Base-by-base conservation (phyloP, 2,888 invertebrate species). In the Spisula subtruncata region DNA sequence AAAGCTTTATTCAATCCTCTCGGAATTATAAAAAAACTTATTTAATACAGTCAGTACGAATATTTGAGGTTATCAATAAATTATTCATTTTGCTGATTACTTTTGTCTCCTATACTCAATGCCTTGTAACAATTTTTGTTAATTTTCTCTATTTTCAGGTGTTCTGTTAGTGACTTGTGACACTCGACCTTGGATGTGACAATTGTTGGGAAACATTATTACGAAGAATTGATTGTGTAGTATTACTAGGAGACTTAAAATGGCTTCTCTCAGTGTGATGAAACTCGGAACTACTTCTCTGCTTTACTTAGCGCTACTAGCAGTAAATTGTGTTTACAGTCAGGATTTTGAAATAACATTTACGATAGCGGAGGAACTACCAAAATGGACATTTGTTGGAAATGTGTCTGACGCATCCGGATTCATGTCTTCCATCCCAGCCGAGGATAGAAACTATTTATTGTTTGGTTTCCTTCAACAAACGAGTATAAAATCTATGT, bases 381-480 rank as follows among this genome's bases (percentile, higher is more conserved):
- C 41, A 18, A 83, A 89, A 79, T 86, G 87, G 88, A 90, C 90
- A 12, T 90, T 89, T 35, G 75, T 92, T 46, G 92, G 92, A 35
- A 92, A 92, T 82, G 92, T 92, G 29, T 92, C 92, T 8, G 60
- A 87, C 25, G 92, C 92, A 16, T 60, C 81, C 29, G 89, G 88
- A 18, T 92, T 92, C 71, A 83, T 92, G 89, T 84, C 85, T 0
- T 83, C 85, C 8, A 84, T 92, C 14, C 90, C 88, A 14, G 25
- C 54, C 12, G 91, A 89, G 54, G 92, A 92, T 54, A 71, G 83
- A 18, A 79, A 85, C 56, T 66, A 83, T 86, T 81, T 92, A 46
- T 79, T 87, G 48, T 92, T 91, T 79, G 85, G 88, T 83, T 92
- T 92, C 80, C 87, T 92, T 25, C 88, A 90, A 60, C 91, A 92